A percentile compares a stretch with the other conserved stretches of the same genome.
Evolutionary conservation across 2,113 vertebrate species (phyloP).

Genomic region (Oreochromis tanganicae): DNA sequence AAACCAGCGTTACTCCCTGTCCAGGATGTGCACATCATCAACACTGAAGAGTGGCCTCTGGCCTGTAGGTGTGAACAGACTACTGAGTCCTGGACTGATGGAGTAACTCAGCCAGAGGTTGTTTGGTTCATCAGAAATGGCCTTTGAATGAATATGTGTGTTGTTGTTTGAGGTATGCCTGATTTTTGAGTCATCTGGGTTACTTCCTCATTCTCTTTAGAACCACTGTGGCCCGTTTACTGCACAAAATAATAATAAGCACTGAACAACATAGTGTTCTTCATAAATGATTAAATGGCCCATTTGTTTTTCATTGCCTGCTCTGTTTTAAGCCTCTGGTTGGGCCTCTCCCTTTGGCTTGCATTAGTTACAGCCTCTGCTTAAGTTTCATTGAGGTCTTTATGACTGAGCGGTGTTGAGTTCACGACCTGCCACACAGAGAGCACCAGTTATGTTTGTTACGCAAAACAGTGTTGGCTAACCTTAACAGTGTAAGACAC

Average conservation of each 20-base stretch:
- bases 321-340: not conserved
- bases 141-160: not conserved
- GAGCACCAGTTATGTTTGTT: not conserved
- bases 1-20: not conserved
- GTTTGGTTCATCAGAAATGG: not conserved
- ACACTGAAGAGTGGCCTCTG: not conserved
- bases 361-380: not conserved
- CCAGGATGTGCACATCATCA: not conserved
- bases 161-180: not conserved
- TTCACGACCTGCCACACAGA: not conserved
- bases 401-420: not conserved
- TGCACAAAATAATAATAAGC: not conserved
- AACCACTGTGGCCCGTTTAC: not conserved
- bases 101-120: not conserved
- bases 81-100: not conserved
- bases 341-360: not conserved
- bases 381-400: slow-evolving; percentile 32
- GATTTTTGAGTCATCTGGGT: not conserved
- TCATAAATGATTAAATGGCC: not conserved
- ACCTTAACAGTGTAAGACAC: not conserved
- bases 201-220: not conserved
- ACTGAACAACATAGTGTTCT: not conserved
- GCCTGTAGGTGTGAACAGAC: not conserved
- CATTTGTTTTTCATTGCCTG: not conserved
- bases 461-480: not conserved